Evolutionary conservation across 1,140 invertebrate genomes (phyloP).

Genomic region (Bicyclus anynana): DNA sequence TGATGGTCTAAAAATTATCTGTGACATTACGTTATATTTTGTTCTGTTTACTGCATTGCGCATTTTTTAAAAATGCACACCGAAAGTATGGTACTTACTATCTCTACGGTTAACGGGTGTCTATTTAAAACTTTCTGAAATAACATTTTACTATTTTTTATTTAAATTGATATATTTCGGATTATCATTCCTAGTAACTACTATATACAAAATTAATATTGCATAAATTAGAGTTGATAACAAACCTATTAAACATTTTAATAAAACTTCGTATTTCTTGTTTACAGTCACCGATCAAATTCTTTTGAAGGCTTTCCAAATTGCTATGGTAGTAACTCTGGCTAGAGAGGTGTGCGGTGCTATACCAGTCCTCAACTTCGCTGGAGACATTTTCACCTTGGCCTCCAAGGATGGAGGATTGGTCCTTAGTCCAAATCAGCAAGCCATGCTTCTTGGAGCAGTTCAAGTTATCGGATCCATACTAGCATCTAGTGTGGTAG

Average conservation of each 20-base stretch:
- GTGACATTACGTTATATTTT: too few species aligned
- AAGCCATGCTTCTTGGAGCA: slow-evolving; percentile 31
- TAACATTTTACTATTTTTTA: too few species aligned
- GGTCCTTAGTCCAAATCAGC: slow-evolving; percentile 30
- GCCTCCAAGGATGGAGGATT: slow-evolving; percentile 24
- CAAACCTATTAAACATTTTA: background rate
- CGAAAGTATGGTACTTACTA: too few species aligned
- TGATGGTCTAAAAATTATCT: too few species aligned
- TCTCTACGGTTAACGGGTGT: too few species aligned
- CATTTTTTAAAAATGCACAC: too few species aligned
- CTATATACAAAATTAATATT: too few species aligned
- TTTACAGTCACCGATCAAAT: slow-evolving; percentile 28
- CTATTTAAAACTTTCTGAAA: too few species aligned
- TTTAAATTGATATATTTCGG: too few species aligned
- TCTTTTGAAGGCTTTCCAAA: slow-evolving; percentile 28
- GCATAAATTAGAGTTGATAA: too few species aligned
- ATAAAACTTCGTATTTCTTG: background rate
- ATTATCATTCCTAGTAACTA: too few species aligned
- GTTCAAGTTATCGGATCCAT: slow-evolving; percentile 29
- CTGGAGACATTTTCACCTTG: slow-evolving; percentile 31
- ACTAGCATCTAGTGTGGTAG: slow-evolving; percentile 27
- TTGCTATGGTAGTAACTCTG: slow-evolving; percentile 25
- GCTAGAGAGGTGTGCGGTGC: slow-evolving; percentile 31
- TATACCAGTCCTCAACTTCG: slow-evolving; percentile 34
- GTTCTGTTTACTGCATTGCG: too few species aligned